phyloP scores from a whole-genome alignment of 2,888 invertebrate genomes.

The Periphyllus acericola region DNA sequence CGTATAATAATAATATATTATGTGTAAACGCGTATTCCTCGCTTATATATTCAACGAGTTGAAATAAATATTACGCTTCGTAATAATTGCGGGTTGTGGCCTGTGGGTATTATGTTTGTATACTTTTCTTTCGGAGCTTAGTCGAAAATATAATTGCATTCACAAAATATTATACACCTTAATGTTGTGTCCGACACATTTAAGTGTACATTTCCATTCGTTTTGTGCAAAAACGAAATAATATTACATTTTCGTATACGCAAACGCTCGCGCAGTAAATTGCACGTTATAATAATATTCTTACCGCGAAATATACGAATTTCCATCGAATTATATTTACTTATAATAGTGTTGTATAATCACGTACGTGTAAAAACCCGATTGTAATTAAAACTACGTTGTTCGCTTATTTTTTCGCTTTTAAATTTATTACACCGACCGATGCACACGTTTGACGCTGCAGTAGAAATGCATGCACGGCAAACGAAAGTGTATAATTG shows the following conservation, averaged over 20 bases:
- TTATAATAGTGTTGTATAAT: neutral
- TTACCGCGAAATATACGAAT: too few species aligned
- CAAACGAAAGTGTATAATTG: constrained; percentile 18
- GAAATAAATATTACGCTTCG: neutral
- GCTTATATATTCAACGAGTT: neutral
- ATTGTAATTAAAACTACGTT: neutral
- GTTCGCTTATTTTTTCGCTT: neutral
- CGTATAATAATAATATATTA: neutral
- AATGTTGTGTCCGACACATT: too few species aligned
- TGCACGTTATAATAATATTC: too few species aligned
- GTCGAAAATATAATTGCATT: neutral
- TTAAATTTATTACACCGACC: neutral
- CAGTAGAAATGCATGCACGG: neutral
- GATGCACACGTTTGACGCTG: too few species aligned
- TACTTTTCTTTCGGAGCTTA: neutral
- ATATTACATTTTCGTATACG: too few species aligned
- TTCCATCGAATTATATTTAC: too few species aligned
- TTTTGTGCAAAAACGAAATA: too few species aligned
- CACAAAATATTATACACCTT: neutral
- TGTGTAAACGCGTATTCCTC: too few species aligned
- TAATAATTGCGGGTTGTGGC: neutral
- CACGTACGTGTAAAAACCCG: neutral
- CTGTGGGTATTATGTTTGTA: neutral
- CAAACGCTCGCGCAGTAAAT: too few species aligned
- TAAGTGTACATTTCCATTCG: too few species aligned